A percentile compares a stretch with the other conserved stretches of the same genome.
Conservation (phyloP, 92 coral and sea anemone genomes). For the Epizoanthus scotinus region DNA sequence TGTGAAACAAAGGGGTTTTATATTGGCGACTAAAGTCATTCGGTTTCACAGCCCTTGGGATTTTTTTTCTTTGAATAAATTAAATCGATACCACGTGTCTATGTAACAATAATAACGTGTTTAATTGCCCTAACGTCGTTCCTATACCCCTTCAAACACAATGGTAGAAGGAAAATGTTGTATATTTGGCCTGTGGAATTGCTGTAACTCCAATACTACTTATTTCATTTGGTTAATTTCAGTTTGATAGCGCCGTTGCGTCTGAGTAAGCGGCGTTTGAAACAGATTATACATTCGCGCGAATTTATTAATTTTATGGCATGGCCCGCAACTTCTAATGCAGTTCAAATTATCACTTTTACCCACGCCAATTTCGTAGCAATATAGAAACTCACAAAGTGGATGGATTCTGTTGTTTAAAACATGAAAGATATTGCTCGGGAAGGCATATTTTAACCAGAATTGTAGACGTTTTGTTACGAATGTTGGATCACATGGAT, state of each 20-base stretch:
- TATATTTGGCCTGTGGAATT: slow-evolving; percentile 22
- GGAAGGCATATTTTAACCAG: not conserved
- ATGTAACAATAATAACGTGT: not conserved
- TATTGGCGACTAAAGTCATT: not conserved
- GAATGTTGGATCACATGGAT: not conserved
- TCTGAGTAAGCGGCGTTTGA: slow-evolving; percentile 30
- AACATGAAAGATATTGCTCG: not conserved
- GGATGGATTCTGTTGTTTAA: not conserved
- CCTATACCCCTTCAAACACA: no score
- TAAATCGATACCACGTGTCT: slow-evolving; percentile 15
- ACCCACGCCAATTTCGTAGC: not conserved
- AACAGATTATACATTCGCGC: slow-evolving; percentile 32
- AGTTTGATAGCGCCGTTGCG: slow-evolving; percentile 30
- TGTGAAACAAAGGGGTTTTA: slow-evolving; percentile 16
- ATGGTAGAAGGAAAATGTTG: not conserved
- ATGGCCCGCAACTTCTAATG: not conserved
- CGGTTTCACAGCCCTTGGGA: slow-evolving; percentile 6
- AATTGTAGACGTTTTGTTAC: not conserved
- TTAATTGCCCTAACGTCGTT: no score
- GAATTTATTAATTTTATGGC: no score
- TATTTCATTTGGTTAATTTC: slow-evolving; percentile 23
- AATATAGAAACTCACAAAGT: not conserved
- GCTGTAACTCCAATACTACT: slow-evolving; percentile 18
- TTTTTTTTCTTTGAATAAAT: not conserved
- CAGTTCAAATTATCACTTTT: not conserved